Base-by-base conservation (phyloP, 2,888 invertebrate genomes). In the Papilio protenor region DNA sequence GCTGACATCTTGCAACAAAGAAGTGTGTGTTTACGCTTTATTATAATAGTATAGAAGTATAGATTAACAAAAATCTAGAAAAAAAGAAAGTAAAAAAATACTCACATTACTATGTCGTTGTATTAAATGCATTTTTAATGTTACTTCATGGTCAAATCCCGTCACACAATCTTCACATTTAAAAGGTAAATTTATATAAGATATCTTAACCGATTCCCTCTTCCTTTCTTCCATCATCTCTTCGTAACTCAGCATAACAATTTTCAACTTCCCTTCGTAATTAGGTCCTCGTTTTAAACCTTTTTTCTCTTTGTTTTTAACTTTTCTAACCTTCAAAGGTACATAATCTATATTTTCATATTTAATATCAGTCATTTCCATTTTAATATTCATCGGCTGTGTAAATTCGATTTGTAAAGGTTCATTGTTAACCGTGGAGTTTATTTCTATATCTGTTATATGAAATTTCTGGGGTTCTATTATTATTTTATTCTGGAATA, bases 151-250 rank as follows among this genome's bases (percentile, higher is more conserved):
- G 23, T 93, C 92, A 47, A 92, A 94, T 0, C 90, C 93, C 0
- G 87, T 86, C 0, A 93, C 86, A 76, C 94, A 94, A 12, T 81
- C 82, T 2, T 90, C 88, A 81, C 93, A 94, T 80, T 90, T 91
- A 59, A 83, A 92, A 0, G 91, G 91, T 14, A 93, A 82, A 45
- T 87, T 91, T 52, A 91, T 69, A 79, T 90, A 94, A 0, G 84
- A 84, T 11, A 85, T 85, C 2, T 86, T 90, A 0, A 77, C 81
- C 0, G 86, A 83, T 6, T 91, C 87, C 0, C 77, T 81, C 0
- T 85, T 84, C 21, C 94, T 87, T 40, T 93, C 92, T 12, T 83
- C 81, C 33, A 82, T 73, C 79, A 92, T 80, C 66, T 93, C 90
- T 2, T 88, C 83, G 27, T 81, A 81, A 18, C 79, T 87, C 3